A percentile compares a stretch with the other conserved stretches of the same genome.
phyloP scores from a whole-genome alignment of 2,797 vertebrate species.

The Centropyge bicolor region DNA sequence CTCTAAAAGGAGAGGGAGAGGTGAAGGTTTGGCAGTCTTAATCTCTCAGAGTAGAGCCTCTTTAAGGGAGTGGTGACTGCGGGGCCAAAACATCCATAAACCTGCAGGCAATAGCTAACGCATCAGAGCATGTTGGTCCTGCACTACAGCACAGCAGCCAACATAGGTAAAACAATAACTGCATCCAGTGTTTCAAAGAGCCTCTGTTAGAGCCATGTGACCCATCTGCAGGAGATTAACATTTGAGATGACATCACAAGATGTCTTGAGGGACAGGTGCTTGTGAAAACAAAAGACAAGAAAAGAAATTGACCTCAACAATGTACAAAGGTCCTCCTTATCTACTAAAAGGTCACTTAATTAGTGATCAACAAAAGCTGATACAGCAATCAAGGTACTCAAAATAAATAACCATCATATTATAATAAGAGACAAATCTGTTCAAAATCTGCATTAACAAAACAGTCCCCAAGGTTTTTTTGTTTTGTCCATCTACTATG shows the following conservation, averaged over 20 bases:
- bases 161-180: slow-evolving; percentile 55
- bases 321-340: slow-evolving; percentile 9
- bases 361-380: background rate
- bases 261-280: slow-evolving; percentile 37
- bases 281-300: slow-evolving; percentile 34
- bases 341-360: background rate
- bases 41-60: slow-evolving; percentile 82
- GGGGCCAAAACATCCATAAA: slow-evolving; percentile 79
- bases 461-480: background rate
- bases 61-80: slow-evolving; percentile 75
- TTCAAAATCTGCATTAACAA: background rate
- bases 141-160: slow-evolving; percentile 52
- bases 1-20: slow-evolving; percentile 79
- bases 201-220: slow-evolving; percentile 29
- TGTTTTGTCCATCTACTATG: background rate
- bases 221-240: slow-evolving; percentile 54
- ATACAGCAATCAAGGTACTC: background rate
- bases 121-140: slow-evolving; percentile 68
- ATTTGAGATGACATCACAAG: slow-evolving; percentile 7
- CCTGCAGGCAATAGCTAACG: slow-evolving; percentile 68
- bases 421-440: background rate
- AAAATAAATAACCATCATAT: slow-evolving; percentile 2
- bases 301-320: slow-evolving; percentile 14
- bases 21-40: slow-evolving; percentile 82
- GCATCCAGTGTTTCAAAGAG: slow-evolving; percentile 50